Base-by-base conservation (phyloP, 2,113 vertebrate genomes). In the Cervus canadensis region DNA sequence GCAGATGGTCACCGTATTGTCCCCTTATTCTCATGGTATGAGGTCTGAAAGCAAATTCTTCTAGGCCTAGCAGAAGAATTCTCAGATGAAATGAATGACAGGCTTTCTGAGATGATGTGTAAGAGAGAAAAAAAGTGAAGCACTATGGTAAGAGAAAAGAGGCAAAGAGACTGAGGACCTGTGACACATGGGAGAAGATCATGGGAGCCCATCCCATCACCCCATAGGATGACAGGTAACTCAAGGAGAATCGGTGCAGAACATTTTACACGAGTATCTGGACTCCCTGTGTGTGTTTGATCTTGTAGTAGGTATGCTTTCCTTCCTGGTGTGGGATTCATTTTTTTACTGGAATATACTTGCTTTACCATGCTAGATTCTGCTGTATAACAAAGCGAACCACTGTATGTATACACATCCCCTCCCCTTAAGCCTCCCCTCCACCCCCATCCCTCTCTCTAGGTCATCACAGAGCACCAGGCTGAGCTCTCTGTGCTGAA, bases 121-220 rank as follows among this genome's bases (percentile, higher is more conserved):
- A 50, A 71, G 52, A 30, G n/a, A 57, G 54, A 56, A 36, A 7
- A 60, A 60, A 26, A 33, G 15, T 16, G 50, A 81, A 76, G 50
- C 5, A 5, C 13, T 43, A 2, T 8, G 33, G n/a, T 12, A 16
- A 26, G 9, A 21, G 19, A 36, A 25, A 60, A 88, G 48, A 48
- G 23, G 10, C 6, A 14, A 25, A 83, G 57, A 26, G 8, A n/a
- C 26, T 9, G 28, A 87, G 19, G 28, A 84, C 5, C 7, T 40
- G 8, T 8, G 17, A 91, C 17, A 0, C 59, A 11, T 2, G 23
- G 19, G 52, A 15, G 48, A 30, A 45, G 54, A 45, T 19, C 3
- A 0, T 23, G 4, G 30, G 40, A 89, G 52, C 7, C 45, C 1
- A 0, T 28, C 0, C 8, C 14, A 4, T 56, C 67, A 23, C 19